Evolutionary conservation across 2,797 vertebrate species (phyloP).

Genomic region (Pantherophis vulpinus): DNA sequence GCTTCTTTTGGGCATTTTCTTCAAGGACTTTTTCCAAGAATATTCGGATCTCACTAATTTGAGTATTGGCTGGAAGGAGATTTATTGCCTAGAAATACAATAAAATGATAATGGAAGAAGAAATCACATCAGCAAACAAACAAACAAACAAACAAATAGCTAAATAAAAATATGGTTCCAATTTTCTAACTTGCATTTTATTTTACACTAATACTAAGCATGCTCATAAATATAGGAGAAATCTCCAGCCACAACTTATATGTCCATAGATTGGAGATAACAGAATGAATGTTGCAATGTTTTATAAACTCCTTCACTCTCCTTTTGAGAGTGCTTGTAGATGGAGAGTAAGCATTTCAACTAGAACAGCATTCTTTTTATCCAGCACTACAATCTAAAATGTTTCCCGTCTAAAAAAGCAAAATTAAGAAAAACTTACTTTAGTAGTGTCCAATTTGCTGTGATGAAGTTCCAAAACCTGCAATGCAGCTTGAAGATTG

Average conservation of each 20-base stretch:
- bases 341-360: neutral
- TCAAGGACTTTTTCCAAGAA: conserved; percentile 97
- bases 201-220: neutral
- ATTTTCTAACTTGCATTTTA: neutral
- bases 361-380: neutral
- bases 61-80: conserved; percentile 94
- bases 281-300: neutral
- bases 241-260: neutral
- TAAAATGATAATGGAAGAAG: neutral
- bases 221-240: neutral
- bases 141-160: neutral
- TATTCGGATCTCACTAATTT: conserved; percentile 92
- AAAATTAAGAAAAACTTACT: conserved; percentile 69
- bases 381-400: neutral
- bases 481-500: conserved; percentile 91
- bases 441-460: conserved; percentile 97
- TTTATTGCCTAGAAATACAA: conserved; percentile 84
- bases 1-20: conserved; percentile 92
- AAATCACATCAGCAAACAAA: neutral
- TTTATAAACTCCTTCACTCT: neutral
- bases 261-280: neutral
- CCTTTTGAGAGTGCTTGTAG: neutral
- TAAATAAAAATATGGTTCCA: neutral
- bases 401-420: neutral
- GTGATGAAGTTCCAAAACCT: conserved; percentile 92